A percentile compares a stretch with the other conserved stretches of the same genome.
These are phyloP conservation scores for Zhuqinia jingwanae DNA, from an alignment of 2,888 invertebrate genomes.

Conservation along the genomic window DNA sequence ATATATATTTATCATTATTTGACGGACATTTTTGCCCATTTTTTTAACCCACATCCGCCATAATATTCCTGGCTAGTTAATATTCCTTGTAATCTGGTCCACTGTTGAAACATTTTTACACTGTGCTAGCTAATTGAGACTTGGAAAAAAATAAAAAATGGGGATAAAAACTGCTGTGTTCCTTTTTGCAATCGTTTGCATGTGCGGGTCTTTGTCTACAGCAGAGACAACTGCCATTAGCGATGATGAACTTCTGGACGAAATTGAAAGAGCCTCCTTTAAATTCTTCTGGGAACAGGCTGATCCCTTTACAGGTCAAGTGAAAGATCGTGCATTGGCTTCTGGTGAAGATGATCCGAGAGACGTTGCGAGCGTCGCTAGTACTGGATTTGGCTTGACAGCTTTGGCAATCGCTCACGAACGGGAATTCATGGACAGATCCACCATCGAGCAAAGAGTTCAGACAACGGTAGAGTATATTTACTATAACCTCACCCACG, in stretches of 20 bases:
- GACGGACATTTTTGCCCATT: too few relatives aligned
- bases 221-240: neutral
- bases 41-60: too few relatives aligned
- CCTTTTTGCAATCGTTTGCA: neutral
- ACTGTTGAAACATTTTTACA: too few relatives aligned
- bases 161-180: neutral
- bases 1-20: too few relatives aligned
- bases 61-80: too few relatives aligned
- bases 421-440: conserved; percentile 65
- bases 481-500: conserved; percentile 69
- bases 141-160: neutral
- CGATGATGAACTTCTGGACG: conserved; percentile 74
- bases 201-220: neutral
- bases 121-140: too few relatives aligned
- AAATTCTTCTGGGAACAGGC: conserved; percentile 78
- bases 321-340: conserved; percentile 75
- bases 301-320: conserved; percentile 73
- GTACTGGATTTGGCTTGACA: conserved; percentile 76
- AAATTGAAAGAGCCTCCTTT: conserved; percentile 73
- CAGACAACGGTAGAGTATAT: conserved; percentile 71
- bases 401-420: conserved; percentile 75
- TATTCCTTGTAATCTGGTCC: too few relatives aligned
- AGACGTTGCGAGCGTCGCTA: conserved; percentile 73
- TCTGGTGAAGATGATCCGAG: conserved; percentile 72
- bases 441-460: conserved; percentile 70